phyloP scores from a whole-genome alignment of 2,797 vertebrate species.

The Passerculus sandwichensis region DNA sequence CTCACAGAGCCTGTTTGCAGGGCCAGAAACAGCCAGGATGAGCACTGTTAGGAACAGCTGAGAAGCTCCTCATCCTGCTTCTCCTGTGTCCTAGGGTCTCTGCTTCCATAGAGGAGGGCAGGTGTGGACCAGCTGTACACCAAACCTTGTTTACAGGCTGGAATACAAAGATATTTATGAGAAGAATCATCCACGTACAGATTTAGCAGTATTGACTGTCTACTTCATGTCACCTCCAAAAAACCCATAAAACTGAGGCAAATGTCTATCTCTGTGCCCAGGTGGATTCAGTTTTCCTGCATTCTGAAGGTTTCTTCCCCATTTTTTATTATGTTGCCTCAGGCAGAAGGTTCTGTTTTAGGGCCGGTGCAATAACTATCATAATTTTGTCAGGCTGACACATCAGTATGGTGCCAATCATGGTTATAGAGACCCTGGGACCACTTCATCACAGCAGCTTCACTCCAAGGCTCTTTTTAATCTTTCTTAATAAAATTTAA shows the following conservation, averaged over 20 bases:
- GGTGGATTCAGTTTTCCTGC: background rate
- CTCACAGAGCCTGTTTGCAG: background rate
- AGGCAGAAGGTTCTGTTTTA: slow-evolving; percentile 9
- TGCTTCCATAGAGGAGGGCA: rapidly evolving
- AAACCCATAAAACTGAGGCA: background rate
- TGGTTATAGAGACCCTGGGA: slow-evolving; percentile 55
- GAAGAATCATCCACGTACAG: background rate
- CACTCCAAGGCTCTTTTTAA: slow-evolving; percentile 60
- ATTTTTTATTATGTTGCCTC: slow-evolving; percentile 43
- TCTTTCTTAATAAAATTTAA: slow-evolving; percentile 70
- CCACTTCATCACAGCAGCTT: slow-evolving; percentile 62
- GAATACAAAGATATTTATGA: background rate
- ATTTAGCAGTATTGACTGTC: background rate
- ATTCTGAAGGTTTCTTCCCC: background rate
- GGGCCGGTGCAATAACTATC: slow-evolving; percentile 11
- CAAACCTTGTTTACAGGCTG: background rate
- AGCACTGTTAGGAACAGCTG: background rate
- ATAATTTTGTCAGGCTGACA: slow-evolving; percentile 55
- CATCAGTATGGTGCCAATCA: slow-evolving; percentile 59
- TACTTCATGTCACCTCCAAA: background rate
- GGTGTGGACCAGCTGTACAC: rapidly evolving
- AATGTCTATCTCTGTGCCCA: background rate
- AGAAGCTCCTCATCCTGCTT: background rate
- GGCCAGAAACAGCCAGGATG: background rate
- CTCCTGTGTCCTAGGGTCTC: background rate